phyloP scores from a whole-genome alignment of 2,797 vertebrate genomes.

The Bradypodion pumilum region DNA sequence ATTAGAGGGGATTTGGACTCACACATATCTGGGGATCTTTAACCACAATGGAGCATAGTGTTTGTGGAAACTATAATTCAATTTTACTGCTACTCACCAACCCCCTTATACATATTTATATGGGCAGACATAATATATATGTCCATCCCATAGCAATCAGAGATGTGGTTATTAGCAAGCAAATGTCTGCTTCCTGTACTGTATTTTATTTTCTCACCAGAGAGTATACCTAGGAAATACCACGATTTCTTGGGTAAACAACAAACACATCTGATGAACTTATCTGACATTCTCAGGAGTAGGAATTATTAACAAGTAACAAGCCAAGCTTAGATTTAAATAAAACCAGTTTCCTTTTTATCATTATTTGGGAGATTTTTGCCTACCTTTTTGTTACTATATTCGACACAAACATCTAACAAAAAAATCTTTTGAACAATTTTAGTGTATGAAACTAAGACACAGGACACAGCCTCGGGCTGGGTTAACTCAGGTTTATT shows the following conservation, averaged over 20 bases:
- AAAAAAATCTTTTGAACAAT: not conserved
- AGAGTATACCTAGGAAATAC: not conserved
- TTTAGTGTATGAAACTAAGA: too few species aligned
- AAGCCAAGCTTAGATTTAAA: not conserved
- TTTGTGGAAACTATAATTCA: not conserved
- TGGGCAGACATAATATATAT: not conserved
- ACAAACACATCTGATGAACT: not conserved
- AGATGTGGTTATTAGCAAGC: not conserved
- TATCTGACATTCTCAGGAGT: too few species aligned
- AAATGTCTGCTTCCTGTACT: not conserved
- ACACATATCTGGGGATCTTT: not conserved
- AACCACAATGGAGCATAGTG: not conserved
- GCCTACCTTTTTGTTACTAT: not conserved
- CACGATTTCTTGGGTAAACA: not conserved
- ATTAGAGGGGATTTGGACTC: not conserved
- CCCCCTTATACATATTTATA: not conserved
- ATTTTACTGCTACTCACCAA: too few species aligned
- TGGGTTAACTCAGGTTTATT: too few species aligned
- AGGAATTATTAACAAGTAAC: not conserved
- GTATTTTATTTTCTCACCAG: not conserved
- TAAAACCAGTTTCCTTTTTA: not conserved
- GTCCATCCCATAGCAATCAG: not conserved
- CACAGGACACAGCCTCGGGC: too few species aligned
- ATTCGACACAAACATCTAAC: not conserved
- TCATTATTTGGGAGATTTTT: not conserved